A percentile compares a stretch with the other conserved stretches of the same genome.
Conservation (phyloP, 2,888 invertebrate genomes). For the Onchidella celtica region DNA sequence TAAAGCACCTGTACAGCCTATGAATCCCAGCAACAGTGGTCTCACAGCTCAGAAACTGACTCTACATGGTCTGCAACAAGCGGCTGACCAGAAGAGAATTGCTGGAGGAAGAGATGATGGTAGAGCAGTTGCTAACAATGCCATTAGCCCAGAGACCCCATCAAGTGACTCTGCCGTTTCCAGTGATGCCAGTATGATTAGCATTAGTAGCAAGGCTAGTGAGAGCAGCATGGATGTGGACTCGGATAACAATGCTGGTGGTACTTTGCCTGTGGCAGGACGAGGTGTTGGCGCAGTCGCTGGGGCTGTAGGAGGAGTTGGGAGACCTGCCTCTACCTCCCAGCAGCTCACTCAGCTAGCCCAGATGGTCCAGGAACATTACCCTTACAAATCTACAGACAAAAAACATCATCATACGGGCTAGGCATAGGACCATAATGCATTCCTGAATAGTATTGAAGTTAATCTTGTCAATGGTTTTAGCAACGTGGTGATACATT, state of each 20-base stretch:
- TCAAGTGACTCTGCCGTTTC: conserved; percentile 52
- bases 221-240: conserved; percentile 47
- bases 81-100: not conserved
- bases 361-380: conserved; percentile 74
- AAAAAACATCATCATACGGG: conserved; percentile 44
- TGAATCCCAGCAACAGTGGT: not conserved
- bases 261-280: conserved; percentile 5
- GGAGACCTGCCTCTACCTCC: conserved; percentile 57
- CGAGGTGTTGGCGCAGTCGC: conserved; percentile 24
- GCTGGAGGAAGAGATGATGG: not conserved
- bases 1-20: not conserved
- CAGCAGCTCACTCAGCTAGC: conserved; percentile 72
- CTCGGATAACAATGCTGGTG: conserved; percentile 39
- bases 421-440: not conserved
- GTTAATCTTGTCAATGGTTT: no score
- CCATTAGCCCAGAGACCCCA: conserved; percentile 49
- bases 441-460: no score
- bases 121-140: conserved; percentile 8
- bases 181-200: conserved; percentile 49
- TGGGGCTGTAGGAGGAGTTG: conserved; percentile 24
- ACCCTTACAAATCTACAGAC: conserved; percentile 59
- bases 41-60: conserved; percentile 25
- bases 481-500: not conserved
- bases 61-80: conserved; percentile 40
- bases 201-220: conserved; percentile 39